Base-by-base conservation (phyloP, 2,113 vertebrate genomes). In the Natator depressus region DNA sequence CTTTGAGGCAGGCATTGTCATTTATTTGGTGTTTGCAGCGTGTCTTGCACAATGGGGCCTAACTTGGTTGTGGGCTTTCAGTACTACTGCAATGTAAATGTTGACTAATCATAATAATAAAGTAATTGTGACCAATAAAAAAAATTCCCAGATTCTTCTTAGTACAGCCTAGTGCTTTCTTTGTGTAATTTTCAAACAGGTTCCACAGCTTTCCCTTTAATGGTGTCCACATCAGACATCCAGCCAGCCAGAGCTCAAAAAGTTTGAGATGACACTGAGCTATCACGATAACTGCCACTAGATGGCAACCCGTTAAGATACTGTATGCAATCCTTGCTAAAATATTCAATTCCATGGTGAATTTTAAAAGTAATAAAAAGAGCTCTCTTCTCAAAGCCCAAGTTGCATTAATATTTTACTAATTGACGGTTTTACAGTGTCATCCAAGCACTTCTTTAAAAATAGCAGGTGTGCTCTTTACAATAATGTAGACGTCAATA, bases 271-370 rank as follows among this genome's bases (percentile, higher is more conserved):
- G 25, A 80, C 80, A 20, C 38, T 46, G 11, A 96, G 51, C 89
- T 97, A 96, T 97, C 54, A 96, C 95, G 91, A 93, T 3, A 95
- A 87, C 91, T 27, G 53, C 98, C 98, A 98, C 98, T 92, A 98
- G 98, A 80, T 98, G 98, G 98, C 98, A 98, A 92, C 96, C 93
- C 2, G 94, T 57, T 57, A 93, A 98, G 98, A 90, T 46, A 31
- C 94, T 85, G 47, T 3, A 49, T 47, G 76, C 13, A 0, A 6
- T 38, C 1, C 0, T 94, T 10, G 69, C 87, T 6, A 25, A 2
- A 38, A 20, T 22, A 42, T 88, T 50, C 79, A 53, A 50, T 89
- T 25, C 80, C 12, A 2, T 8, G 38, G 83, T 20, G 50, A 35
- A 38, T 90, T 85, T 87, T 19, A 7, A 16, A 75, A 87, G 22